Base-by-base conservation (phyloP, 2,797 vertebrate genomes). In the Pangasius macronema region DNA sequence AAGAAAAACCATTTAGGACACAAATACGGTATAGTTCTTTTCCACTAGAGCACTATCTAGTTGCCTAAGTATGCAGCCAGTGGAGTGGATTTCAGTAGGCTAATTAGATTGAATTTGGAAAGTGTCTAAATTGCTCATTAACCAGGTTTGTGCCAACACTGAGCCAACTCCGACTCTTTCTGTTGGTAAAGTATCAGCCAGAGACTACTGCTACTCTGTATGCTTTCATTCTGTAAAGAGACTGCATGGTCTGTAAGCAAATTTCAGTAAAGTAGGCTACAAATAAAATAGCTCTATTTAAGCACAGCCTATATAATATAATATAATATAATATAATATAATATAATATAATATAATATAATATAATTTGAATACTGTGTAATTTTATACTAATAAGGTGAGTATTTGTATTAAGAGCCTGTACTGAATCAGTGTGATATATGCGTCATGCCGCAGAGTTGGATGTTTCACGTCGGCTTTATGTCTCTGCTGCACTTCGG, bases 81-180 rank as follows among this genome's bases (percentile, higher is more conserved):
- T 51, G 18, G n/a, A 33, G 18, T 51, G 63, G 63, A 42, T 30
- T 83, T 51, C 16, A 67, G 27, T 22, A 51, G 8, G 27, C 27
- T 67, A 82, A 82, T 82, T 46, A 82, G 39, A n/a, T 24, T 49
- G 39, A 63, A 51, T 65, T 33, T 83, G 61, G 46, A 83, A 67
- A 51, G 81, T 33, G 61, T 82, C 16, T 42, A 76, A 85, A 61
- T 76, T 63, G 42, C 39, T 85, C 70, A 30, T 85, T 63, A 76
- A 55, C 3, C 61, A 67, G 27, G 9, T 51, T 83, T 51, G 63
- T 51, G 63, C 61, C 81, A 51, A 1, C 30, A 42, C 57, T 61
- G 57, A 82, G 36, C 76, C 76, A 55, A 46, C 3, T 16, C 36
- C 7, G 36, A 16, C 13, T 67, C 18, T 51, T 33, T 24, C n/a